Evolutionary conservation across 2,888 invertebrate genomes (phyloP).

Genomic region (Cerceris ruficornis): DNA sequence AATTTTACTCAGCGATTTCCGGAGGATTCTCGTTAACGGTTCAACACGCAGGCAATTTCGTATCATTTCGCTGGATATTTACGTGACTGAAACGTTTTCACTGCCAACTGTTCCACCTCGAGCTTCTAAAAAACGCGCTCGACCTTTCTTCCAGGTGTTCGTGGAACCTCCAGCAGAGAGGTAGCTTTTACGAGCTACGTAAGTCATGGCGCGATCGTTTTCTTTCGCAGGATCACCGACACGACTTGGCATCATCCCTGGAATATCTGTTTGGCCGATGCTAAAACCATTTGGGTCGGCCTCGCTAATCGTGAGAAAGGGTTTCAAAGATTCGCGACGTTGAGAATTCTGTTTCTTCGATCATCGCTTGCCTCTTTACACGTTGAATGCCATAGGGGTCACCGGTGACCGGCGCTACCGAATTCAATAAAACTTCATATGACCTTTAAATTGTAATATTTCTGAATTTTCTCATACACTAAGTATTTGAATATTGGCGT

Average conservation of each 20-base stretch:
- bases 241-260: slow-evolving; percentile 42
- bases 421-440: too few relatives aligned
- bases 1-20: slow-evolving; percentile 2
- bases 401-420: too few relatives aligned
- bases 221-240: slow-evolving; percentile 37
- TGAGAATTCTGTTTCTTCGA: not conserved
- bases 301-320: not conserved
- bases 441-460: too few relatives aligned
- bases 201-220: slow-evolving; percentile 56
- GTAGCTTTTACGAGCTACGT: slow-evolving; percentile 56
- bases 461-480: too few relatives aligned
- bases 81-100: slow-evolving; percentile 46
- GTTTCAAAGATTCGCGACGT: not conserved
- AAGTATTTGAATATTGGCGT: too few relatives aligned
- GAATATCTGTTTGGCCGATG: slow-evolving; percentile 32
- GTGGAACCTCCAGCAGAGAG: slow-evolving; percentile 38
- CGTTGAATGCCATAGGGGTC: too few relatives aligned
- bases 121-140: slow-evolving; percentile 40
- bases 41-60: slow-evolving; percentile 13
- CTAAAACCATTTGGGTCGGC: slow-evolving; percentile 27
- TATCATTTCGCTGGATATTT: slow-evolving; percentile 41
- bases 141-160: slow-evolving; percentile 53
- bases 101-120: slow-evolving; percentile 47
- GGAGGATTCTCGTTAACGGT: slow-evolving; percentile 39
- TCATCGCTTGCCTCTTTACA: not conserved